phyloP scores from a whole-genome alignment of 2,113 vertebrate species.

The Ochotona princeps region DNA sequence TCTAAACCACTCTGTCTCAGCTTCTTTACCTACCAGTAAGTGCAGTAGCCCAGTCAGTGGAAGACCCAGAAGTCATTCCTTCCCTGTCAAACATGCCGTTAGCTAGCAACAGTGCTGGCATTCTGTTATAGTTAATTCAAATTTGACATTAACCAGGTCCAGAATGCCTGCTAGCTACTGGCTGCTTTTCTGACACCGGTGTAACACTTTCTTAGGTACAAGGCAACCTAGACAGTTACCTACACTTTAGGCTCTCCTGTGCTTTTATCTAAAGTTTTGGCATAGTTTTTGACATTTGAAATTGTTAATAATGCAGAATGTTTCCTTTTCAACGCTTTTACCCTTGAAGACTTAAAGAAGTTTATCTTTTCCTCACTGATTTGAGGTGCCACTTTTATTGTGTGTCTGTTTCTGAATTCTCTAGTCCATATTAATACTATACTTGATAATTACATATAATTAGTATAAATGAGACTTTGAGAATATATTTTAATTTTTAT shows the following conservation, averaged over 20 bases:
- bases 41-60: no score
- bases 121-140: no score
- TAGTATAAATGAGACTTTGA: background rate
- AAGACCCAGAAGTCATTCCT: no score
- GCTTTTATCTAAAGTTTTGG: background rate
- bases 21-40: no score
- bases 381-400: background rate
- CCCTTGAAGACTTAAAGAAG: background rate
- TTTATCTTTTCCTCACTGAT: background rate
- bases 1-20: no score
- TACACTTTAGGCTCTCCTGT: background rate
- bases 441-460: slow-evolving; percentile 26
- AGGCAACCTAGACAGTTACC: no score
- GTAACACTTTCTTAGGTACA: no score
- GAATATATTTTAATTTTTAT: slow-evolving; percentile 22
- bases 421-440: background rate
- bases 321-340: background rate
- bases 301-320: background rate
- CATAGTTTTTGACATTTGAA: slow-evolving; percentile 51
- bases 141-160: no score
- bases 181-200: no score
- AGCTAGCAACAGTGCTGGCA: no score
- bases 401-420: background rate
- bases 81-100: no score
- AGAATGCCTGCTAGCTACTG: no score